Evolutionary conservation across 2,113 vertebrate species (phyloP), one percentile per base, ranked within the genome.

Genomic region (Brachyistius frenatus): DNA sequence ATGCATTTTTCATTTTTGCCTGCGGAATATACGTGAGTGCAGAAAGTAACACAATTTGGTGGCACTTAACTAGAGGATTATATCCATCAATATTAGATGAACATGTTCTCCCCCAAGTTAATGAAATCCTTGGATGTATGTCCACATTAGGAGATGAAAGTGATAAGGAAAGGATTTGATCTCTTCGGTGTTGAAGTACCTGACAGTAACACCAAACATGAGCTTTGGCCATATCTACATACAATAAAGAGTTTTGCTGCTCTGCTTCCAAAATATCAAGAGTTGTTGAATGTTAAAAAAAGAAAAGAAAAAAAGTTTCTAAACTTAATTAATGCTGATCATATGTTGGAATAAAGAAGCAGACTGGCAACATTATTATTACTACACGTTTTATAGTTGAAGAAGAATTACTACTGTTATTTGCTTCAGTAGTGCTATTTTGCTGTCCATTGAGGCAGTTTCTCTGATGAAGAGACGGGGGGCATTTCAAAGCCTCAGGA

Each of bases 81-180:
- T 86, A 81, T 73, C 83, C 89, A 93, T 95, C 87, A 94, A 93
- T 95, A 93, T 94, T 92, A 89, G 82, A 94, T 93, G 90, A 94
- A 93, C 83, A 91, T 87, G 85, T 92, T 81, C 73, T 73, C 68
- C 69, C 65, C 55, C 57, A 83, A 86, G 78, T 91, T 92, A 92
- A 92, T 93, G 86, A 91, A 92, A 91, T 89, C 47, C 66, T 82
- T 89, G 87, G 82, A 88, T 89, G 76, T 73, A 73, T 77, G 86
- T 85, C 80, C 61, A 63, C 80, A 87, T 88, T 77, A 81, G 82
- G 16, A 63, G 67, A 81, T 64, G 31, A 86, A 44, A 70, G 62
- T 66, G 80, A 89, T 87, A 37, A 74, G 66, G 44, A 58, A 68
- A 15, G 23, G 5, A 72, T 86, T 60, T 57, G 3, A 72, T 77